Base-by-base conservation (phyloP, 2,113 vertebrate genomes). In the Vanacampus margaritifer region DNA sequence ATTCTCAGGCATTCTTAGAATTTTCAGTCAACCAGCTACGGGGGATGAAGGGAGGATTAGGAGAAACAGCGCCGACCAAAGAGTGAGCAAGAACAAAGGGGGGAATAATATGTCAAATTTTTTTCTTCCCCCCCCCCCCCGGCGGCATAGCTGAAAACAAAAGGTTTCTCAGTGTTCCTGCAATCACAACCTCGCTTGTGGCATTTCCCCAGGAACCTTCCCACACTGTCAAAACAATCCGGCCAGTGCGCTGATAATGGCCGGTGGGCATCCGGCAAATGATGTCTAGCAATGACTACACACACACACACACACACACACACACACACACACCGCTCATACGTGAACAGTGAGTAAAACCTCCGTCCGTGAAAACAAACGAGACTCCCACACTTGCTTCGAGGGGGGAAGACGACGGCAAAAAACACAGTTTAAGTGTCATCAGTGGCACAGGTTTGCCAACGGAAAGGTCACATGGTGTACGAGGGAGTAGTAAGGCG, bases 151-250 rank as follows among this genome's bases (percentile, higher is more conserved):
- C 71, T 83, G 74, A 68, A 89, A 77, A 87, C 80, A 84, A 88
- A 83, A 75, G 77, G 61, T 72, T 69, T 74, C 67, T 68, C 45
- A 19, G 65, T 7, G 13, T 71, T 65, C 71, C 68, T 74, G 64
- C 67, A 21, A 71, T 72, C 69, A 62, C 23, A 69, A 69, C 67
- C 60, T 8, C 57, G 67, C 60, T 75, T 37, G 36, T 72, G 78
- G 84, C 74, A 76, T 84, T 85, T 88, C 82, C 79, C 65, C 79
- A 84, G 84, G 84, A 86, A 81, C 76, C 73, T 75, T 74, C 81
- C 71, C 72, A 76, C 83, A 79, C 60, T 69, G 70, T 83, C 78
- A 84, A 81, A 88, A 81, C 74, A 84, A 74, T 65, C 48, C 64
- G 17, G 3, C 72, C 39, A 54, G 50, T 56, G 65, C 16, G 36